Base-by-base conservation (phyloP, 2,888 invertebrate species). In the Spilosoma lubricipeda region DNA sequence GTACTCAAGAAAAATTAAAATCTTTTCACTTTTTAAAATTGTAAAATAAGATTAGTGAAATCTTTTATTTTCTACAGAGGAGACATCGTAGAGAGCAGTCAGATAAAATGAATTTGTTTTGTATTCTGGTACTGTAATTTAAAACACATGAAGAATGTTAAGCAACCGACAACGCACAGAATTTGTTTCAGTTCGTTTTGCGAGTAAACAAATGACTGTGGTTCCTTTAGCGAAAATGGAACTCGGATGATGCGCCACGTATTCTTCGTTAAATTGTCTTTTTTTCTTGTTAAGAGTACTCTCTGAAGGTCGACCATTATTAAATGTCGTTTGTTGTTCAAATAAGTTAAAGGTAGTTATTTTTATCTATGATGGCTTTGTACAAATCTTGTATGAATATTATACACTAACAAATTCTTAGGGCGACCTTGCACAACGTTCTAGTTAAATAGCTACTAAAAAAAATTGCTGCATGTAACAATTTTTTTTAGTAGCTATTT, bases 181-280 rank as follows among this genome's bases (percentile, higher is more conserved):
- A 91, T 92, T 92, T 87, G 91, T 90, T 92, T 85, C 80, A 89
- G 88, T 91, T 92, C 89, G 90, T 92, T 92, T 89, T 76, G 83
- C 75, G 78, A 80, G 80, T 80, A 80, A 93, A 94, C 90, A 93
- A 93, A 93, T 93, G 90, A 87, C 89, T 92, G 93, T 90, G 93
- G 93, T 92, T 90, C 86, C 86, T 88, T 88, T 87, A 85, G 87
- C 86, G 87, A 91, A 91, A 91, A 92, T 89, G 90, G 85, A 90
- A 88, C 87, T 82, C 81, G 79, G 78, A 78, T 82, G 71, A 83
- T 81, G 73, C 80, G 77, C 82, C 81, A 75, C 73, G 71, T 78
- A 52, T 78, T 75, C 66, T 75, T 78, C 68, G 45, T 70, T 69
- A 42, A 78, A 78, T 71, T 72, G 76, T 76, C 64, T 71, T 79